These are phyloP conservation scores for Notolepis coatsorum DNA, from an alignment of 2,797 vertebrate genomes.

Conservation along the genomic window DNA sequence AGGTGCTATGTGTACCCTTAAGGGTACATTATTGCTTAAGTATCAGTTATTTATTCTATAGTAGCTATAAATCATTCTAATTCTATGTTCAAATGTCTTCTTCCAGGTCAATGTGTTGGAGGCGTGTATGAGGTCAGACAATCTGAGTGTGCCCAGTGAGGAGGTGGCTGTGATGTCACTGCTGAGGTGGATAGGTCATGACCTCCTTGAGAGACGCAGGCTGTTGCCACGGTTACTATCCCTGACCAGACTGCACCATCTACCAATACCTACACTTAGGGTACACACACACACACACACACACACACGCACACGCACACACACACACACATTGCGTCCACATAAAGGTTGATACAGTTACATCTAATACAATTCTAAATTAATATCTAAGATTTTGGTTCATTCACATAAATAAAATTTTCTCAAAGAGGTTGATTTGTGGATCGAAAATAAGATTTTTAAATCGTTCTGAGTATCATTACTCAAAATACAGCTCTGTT, in stretches of 20 bases:
- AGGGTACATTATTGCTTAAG: no score
- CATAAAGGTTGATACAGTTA: no score
- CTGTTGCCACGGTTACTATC: conserved; percentile 85
- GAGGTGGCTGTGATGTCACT: conserved; percentile 87
- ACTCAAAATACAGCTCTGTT: no score
- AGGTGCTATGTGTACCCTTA: no score
- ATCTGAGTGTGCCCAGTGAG: conserved; percentile 88
- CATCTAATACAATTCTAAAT: no score
- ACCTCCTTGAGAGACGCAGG: conserved; percentile 79
- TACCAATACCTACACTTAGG: conserved; percentile 85
- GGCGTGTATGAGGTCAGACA: conserved; percentile 87
- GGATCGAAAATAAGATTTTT: no score
- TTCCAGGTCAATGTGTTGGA: conserved; percentile 83
- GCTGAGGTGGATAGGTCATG: conserved; percentile 87
- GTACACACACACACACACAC: conserved; percentile 55
- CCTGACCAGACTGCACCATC: conserved; percentile 91
- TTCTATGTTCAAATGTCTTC: neutral
- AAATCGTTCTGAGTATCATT: no score
- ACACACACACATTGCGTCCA: neutral
- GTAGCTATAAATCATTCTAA: no score
- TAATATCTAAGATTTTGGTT: no score
- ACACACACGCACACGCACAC: neutral
- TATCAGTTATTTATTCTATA: no score
- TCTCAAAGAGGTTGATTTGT: no score
- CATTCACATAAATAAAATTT: no score